phyloP scores from a whole-genome alignment of 1,140 invertebrate species.

The Caenorhabditis remanei region DNA sequence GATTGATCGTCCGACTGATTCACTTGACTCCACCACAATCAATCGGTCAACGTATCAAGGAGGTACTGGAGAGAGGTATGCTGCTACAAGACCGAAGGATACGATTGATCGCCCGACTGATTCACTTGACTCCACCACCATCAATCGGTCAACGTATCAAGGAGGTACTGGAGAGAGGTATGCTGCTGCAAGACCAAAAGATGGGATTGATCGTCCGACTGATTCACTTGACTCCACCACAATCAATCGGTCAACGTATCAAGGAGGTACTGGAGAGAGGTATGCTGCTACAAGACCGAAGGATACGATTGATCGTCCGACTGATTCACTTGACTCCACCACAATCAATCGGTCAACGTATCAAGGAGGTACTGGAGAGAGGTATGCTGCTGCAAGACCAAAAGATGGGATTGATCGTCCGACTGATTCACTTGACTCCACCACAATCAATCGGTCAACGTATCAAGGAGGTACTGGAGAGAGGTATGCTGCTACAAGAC shows the following conservation, averaged over 20 bases:
- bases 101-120: slow-evolving; percentile 13
- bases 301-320: slow-evolving; percentile 16
- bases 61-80: slow-evolving; percentile 3
- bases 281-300: not conserved
- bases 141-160: slow-evolving; percentile 20
- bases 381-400: not conserved
- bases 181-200: not conserved
- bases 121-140: not conserved
- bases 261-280: slow-evolving; percentile 17
- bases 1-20: slow-evolving; percentile 25
- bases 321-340: not conserved
- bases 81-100: not conserved
- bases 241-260: slow-evolving; percentile 12
- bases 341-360: slow-evolving; percentile 14
- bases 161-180: slow-evolving; percentile 14
- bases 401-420: slow-evolving; percentile 11
- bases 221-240: not conserved
- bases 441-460: not conserved
- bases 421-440: not conserved
- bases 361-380: slow-evolving; percentile 23
- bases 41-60: slow-evolving; percentile 14
- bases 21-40: not conserved
- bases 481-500: not conserved
- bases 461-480: slow-evolving; percentile 19
- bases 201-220: slow-evolving; percentile 14